Conservation (phyloP, 2,797 vertebrate genomes). For the Melanotaenia pygmaea region DNA sequence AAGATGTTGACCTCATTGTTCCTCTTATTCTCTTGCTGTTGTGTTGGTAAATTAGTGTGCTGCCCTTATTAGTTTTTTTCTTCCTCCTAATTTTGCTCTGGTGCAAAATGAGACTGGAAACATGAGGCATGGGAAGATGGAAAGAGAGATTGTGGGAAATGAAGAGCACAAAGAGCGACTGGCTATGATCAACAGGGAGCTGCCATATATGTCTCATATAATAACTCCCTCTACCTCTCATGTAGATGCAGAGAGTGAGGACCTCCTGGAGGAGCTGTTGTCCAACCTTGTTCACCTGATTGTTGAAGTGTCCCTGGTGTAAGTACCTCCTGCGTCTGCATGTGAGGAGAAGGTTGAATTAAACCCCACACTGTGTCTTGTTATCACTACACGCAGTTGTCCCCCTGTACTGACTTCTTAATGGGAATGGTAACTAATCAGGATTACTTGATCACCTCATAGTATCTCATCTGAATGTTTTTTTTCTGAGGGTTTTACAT, state of each 20-base stretch:
- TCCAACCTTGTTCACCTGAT: constrained; percentile 95
- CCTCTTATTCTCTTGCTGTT: not conserved
- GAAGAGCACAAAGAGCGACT: constrained; percentile 20
- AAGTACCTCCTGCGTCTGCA: constrained; percentile 75
- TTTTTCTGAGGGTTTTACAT: constrained; percentile 15
- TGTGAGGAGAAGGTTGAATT: constrained; percentile 14
- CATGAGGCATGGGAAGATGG: constrained; percentile 3
- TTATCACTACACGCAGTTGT: constrained; percentile 2
- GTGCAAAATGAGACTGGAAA: constrained; percentile 28
- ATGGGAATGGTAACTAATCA: constrained; percentile 10
- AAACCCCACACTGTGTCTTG: constrained; percentile 22
- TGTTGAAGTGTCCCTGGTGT: constrained; percentile 94
- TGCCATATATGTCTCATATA: constrained; percentile 37
- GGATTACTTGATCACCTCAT: constrained; percentile 4
- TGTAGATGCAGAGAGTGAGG: constrained; percentile 86
- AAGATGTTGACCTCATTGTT: not conserved
- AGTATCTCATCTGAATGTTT: not conserved
- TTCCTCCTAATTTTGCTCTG: constrained; percentile 8
- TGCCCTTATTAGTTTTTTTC: constrained; percentile 13
- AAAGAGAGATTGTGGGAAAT: constrained; percentile 19
- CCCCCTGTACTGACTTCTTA: not conserved
- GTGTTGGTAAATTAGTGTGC: not conserved
- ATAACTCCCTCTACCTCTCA: constrained; percentile 47
- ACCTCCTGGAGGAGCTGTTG: constrained; percentile 94
- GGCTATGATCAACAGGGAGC: constrained; percentile 27